phyloP scores from a whole-genome alignment of 2,113 vertebrate species.

The Apeltes quadracus region DNA sequence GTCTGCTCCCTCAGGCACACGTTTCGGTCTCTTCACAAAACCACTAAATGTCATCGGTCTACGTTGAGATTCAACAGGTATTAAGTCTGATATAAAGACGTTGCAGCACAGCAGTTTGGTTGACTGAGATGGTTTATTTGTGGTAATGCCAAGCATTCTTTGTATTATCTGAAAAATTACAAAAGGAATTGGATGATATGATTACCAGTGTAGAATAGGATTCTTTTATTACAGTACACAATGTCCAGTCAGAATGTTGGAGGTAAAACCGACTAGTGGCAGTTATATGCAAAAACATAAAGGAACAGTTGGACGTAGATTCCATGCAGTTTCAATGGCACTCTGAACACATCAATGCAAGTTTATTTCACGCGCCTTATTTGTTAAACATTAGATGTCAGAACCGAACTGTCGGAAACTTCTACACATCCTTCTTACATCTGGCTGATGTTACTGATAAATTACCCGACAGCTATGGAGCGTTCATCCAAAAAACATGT shows the following conservation, averaged over 20 bases:
- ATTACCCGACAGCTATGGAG: neutral
- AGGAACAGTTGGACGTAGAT: constrained; percentile 4
- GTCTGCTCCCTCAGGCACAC: neutral
- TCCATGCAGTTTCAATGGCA: constrained; percentile 38
- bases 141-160: constrained; percentile 32
- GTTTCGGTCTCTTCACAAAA: neutral
- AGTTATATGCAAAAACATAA: constrained; percentile 67
- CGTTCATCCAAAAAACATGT: no score
- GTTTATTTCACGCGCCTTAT: constrained; percentile 3
- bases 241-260: constrained; percentile 41
- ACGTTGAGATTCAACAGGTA: neutral
- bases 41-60: no score
- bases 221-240: constrained; percentile 12
- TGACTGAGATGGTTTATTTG: constrained; percentile 42
- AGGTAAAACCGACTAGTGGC: constrained; percentile 55
- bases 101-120: neutral
- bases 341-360: neutral
- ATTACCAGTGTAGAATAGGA: constrained; percentile 5
- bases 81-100: neutral
- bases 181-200: constrained; percentile 23
- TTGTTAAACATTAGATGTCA: constrained; percentile 17
- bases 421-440: neutral
- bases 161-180: constrained; percentile 23
- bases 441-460: constrained; percentile 1
- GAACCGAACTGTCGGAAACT: neutral